phyloP scores from a whole-genome alignment of 23 tunicate species.

The Styela plicata region DNA sequence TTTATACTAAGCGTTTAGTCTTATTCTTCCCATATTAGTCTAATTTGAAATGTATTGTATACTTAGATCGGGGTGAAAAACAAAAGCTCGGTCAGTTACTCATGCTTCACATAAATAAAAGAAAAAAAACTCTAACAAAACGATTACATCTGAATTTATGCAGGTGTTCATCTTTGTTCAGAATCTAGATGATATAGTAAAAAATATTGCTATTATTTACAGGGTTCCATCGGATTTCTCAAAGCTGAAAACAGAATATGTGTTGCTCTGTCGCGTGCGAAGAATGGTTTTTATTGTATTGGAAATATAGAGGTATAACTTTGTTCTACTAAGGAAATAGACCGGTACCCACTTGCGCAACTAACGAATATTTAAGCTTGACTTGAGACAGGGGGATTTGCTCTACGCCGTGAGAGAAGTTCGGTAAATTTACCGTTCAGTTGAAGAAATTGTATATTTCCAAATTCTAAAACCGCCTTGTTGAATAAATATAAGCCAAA shows the following conservation, averaged over 20 bases:
- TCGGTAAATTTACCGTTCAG: too few species aligned
- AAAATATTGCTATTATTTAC: not conserved
- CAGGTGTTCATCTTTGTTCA: not conserved
- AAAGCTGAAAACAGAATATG: slow-evolving; percentile 51
- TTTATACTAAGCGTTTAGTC: too few species aligned
- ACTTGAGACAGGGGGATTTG: not conserved
- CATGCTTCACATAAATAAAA: too few species aligned
- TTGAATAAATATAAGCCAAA: too few species aligned
- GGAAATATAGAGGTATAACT: slow-evolving; percentile 37
- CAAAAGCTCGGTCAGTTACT: too few species aligned
- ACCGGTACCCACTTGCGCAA: not conserved
- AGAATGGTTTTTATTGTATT: slow-evolving; percentile 48
- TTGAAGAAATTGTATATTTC: too few species aligned
- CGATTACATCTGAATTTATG: not conserved
- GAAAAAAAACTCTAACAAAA: too few species aligned
- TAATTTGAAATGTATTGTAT: not conserved
- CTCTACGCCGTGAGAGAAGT: too few species aligned
- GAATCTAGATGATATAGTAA: not conserved
- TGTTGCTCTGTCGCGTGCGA: slow-evolving; percentile 59
- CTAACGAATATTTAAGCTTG: not conserved
- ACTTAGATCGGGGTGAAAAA: too few species aligned
- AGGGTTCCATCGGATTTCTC: slow-evolving; percentile 56
- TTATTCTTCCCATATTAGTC: not conserved
- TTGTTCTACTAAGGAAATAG: not conserved
- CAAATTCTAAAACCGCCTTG: too few species aligned